These are phyloP conservation scores for Cosmia trapezina DNA, from an alignment of 2,888 invertebrate species.

Conservation along the genomic window DNA sequence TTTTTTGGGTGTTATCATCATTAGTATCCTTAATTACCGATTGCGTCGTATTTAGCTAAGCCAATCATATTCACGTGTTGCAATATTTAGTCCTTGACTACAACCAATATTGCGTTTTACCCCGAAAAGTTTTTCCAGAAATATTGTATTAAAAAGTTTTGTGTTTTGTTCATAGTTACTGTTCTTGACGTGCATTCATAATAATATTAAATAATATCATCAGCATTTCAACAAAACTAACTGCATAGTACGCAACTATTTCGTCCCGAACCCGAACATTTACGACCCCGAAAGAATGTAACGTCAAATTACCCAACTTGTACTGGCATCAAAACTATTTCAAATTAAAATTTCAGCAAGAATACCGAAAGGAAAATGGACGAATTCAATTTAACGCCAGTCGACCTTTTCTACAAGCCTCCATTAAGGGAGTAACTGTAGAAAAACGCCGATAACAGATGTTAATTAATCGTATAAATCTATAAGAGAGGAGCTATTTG, in stretches of 20 bases:
- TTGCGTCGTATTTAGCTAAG: background rate
- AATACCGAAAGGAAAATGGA: conserved; percentile 65
- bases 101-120: background rate
- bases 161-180: background rate
- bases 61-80: too few species aligned
- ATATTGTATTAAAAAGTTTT: background rate
- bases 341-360: conserved; percentile 60
- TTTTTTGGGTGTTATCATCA: background rate
- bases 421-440: conserved; percentile 82
- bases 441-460: conserved; percentile 87
- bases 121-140: background rate
- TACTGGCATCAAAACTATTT: conserved; percentile 62
- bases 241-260: conserved; percentile 1
- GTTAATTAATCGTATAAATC: conserved; percentile 88
- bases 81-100: background rate
- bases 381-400: conserved; percentile 85
- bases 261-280: background rate
- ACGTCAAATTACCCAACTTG: conserved; percentile 19
- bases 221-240: background rate
- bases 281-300: conserved; percentile 18
- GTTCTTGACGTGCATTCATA: background rate
- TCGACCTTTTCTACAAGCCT: conserved; percentile 76
- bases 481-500: conserved; percentile 67
- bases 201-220: background rate
- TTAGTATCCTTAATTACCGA: background rate